These are phyloP conservation scores for Euclidia mi DNA, from an alignment of 2,888 invertebrate genomes.

Conservation along the genomic window DNA sequence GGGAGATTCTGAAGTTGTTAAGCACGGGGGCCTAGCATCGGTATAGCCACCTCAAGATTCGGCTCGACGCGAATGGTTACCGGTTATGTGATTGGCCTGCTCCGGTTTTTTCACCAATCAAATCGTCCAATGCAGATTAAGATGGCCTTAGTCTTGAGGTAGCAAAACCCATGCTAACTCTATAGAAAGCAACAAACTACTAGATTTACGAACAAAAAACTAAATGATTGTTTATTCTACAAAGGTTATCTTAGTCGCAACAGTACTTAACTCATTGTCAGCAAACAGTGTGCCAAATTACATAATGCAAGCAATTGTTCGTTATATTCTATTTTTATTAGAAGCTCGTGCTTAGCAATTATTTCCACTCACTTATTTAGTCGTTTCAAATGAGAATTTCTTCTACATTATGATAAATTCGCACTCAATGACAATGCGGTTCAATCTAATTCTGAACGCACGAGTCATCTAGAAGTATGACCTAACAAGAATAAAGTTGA, in stretches of 20 bases:
- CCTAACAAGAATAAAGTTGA: background rate
- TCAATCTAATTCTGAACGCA: background rate
- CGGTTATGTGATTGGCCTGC: no score
- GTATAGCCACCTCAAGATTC: no score
- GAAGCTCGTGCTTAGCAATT: conserved; percentile 7
- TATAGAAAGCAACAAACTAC: no score
- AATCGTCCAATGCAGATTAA: no score
- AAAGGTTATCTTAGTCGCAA: background rate
- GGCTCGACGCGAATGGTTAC: no score
- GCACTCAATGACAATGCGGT: background rate
- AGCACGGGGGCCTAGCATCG: no score
- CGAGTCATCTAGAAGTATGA: conserved; percentile 3
- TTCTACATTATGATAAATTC: conserved; percentile 1
- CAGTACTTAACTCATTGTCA: conserved; percentile 2
- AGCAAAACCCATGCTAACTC: no score
- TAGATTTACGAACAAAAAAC: no score
- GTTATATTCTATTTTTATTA: conserved; percentile 10
- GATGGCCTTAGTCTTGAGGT: no score
- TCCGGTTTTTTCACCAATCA: no score
- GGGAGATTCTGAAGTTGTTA: no score
- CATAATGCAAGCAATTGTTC: background rate
- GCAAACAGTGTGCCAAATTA: conserved; percentile 2
- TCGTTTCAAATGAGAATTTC: background rate
- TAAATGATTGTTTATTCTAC: no score
- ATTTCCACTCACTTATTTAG: conserved; percentile 12